Base-by-base conservation (phyloP, 1,140 invertebrate species). In the Ceratina australensis region DNA sequence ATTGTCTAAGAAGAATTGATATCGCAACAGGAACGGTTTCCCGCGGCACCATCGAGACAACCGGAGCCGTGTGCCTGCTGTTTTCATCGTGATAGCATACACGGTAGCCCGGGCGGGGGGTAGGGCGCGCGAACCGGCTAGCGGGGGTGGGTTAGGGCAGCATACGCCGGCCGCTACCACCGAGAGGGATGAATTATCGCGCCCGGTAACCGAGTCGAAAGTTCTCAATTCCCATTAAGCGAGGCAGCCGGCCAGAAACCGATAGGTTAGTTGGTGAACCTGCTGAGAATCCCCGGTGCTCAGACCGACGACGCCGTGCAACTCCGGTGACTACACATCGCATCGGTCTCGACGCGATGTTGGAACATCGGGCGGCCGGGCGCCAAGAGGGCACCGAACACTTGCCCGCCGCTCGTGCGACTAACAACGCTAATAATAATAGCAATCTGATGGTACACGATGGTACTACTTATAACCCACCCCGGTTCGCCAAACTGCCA, bases 181-280 rank as follows among this genome's bases (percentile, higher is more conserved):
- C 69, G 84, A 78, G 83, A 79, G 72, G 79, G 81, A 87, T 89
- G 86, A 90, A 89, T 90, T 88, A 89, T 90, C 87, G 83, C 65
- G 69, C 75, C 60, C 72, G 79, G 84, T 86, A 84, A 80, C 84
- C 86, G 80, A 86, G 78, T 87, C 85, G 84, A 89, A 89, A 90
- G 78, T 91, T 90, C 86, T 89, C 85, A 88, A 90, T 90, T 90
- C 87, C 88, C 88, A 91, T 91, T 89, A 90, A 87, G 86, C 87
- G 87, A 84, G 79, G 87, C 88, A 87, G 85, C 87, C 87, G 86
- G 82, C 84, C 87, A 89, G 89, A 89, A 90, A 90, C 85, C 85
- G 86, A 89, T 89, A 89, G 88, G 85, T 90, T 88, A 87, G 84
- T 85, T 74, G 84, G 79, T 65, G 82, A 85, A 85, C 76, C 83